Percentiles rank a stretch among this genome's conserved stretches.
These are phyloP conservation scores for Drosophila meridiana DNA, from an alignment of 2,888 invertebrate species.

Conservation along the genomic window DNA sequence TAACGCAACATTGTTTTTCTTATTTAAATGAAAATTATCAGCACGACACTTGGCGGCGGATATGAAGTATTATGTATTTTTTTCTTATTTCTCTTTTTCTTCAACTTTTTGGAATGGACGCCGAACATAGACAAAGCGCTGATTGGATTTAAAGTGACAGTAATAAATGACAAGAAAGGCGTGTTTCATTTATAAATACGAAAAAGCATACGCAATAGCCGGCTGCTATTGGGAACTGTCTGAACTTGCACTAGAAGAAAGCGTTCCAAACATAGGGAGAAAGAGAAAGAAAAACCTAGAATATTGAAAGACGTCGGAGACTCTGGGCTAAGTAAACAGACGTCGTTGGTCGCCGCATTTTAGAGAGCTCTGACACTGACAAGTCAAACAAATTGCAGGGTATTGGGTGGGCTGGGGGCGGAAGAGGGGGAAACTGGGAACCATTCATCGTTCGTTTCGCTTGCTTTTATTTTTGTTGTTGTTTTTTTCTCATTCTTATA, in stretches of 20 bases:
- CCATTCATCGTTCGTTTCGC: slow-evolving; percentile 54
- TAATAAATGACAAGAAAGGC: slow-evolving; percentile 82
- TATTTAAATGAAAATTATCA: slow-evolving; percentile 58
- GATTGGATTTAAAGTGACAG: slow-evolving; percentile 83
- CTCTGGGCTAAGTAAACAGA: slow-evolving; percentile 59
- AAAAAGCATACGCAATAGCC: slow-evolving; percentile 38
- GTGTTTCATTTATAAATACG: slow-evolving; percentile 72
- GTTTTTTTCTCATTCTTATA: slow-evolving; percentile 5
- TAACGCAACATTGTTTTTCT: slow-evolving; percentile 44
- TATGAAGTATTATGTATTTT: slow-evolving; percentile 47
- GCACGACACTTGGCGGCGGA: slow-evolving; percentile 50
- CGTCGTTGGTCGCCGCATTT: slow-evolving; percentile 66
- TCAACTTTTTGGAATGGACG: slow-evolving; percentile 3
- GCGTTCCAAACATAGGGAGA: slow-evolving; percentile 13
- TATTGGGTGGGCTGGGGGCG: slow-evolving; percentile 1
- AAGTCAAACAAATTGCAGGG: slow-evolving; percentile 75
- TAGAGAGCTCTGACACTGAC: slow-evolving; percentile 64
- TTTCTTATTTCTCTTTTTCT: slow-evolving; percentile 18
- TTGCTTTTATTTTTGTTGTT: slow-evolving; percentile 27
- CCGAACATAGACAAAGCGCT: slow-evolving; percentile 75
- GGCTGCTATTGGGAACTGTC: slow-evolving; percentile 13
- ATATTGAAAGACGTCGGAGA: slow-evolving; percentile 39
- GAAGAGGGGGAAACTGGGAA: slow-evolving; percentile 3
- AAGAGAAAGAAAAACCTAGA: slow-evolving; percentile 1
- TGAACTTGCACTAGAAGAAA: slow-evolving; percentile 53